Evolutionary conservation across 2,797 vertebrate genomes (phyloP).

Genomic region (Pithecia hirsuta): DNA sequence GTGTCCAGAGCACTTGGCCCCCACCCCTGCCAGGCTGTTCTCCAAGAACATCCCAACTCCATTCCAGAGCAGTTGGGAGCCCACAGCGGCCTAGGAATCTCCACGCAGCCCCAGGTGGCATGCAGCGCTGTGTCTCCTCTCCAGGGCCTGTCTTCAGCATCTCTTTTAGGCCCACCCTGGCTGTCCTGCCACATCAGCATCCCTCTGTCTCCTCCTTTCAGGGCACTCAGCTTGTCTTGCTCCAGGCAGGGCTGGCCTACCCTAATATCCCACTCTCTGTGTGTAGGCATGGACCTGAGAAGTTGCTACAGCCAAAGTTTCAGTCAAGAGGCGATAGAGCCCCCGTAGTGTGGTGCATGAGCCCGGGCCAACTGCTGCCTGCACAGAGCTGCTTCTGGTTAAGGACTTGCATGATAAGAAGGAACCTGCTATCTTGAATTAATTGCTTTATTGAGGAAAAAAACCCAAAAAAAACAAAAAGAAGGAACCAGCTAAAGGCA

Average conservation of each 20-base stretch:
- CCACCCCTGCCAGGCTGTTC: background rate
- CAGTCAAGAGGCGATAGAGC: background rate
- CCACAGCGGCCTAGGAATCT: background rate
- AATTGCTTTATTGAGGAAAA: too few species aligned
- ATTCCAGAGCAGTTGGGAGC: background rate
- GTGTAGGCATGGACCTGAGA: background rate
- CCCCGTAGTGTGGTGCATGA: fast-evolving
- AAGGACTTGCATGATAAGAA: background rate
- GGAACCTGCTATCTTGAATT: background rate
- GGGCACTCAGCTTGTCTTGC: background rate
- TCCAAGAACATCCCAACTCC: constrained; percentile 22
- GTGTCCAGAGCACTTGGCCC: constrained; percentile 50
- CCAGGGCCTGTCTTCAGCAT: background rate
- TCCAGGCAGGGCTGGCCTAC: background rate
- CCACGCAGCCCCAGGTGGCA: background rate
- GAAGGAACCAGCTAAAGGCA: background rate
- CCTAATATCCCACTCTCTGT: background rate
- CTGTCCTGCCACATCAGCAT: background rate
- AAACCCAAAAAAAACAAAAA: too few species aligned
- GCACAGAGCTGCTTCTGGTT: background rate
- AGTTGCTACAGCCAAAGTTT: background rate
- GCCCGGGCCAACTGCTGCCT: background rate
- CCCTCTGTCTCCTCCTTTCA: background rate
- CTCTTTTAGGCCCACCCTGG: background rate
- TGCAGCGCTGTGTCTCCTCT: too few species aligned